Percentiles rank a stretch among this genome's conserved stretches.
Evolutionary conservation across 2,888 invertebrate species (phyloP).

Genomic region (Eurois occulta): DNA sequence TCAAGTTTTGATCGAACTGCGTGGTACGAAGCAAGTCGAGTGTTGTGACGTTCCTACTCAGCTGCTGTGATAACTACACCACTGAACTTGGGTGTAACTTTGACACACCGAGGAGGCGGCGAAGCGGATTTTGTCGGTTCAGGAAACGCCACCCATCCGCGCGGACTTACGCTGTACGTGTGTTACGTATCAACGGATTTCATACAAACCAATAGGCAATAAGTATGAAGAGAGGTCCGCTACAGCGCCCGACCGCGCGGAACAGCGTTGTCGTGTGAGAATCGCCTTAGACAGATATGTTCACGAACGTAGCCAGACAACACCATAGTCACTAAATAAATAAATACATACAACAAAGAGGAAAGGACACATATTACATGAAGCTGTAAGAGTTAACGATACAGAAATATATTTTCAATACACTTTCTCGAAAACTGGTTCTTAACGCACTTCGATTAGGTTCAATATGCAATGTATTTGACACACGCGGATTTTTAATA

Average conservation of each 20-base stretch:
- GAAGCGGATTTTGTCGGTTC: neutral
- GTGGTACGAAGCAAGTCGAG: neutral
- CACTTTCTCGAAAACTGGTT: no score
- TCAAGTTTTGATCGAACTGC: slow-evolving; percentile 33
- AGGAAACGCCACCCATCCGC: neutral
- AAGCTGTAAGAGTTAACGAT: neutral
- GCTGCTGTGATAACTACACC: neutral
- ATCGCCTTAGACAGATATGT: neutral
- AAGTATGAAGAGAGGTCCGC: neutral
- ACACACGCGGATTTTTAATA: no score
- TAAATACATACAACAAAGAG: neutral
- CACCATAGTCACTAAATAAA: neutral
- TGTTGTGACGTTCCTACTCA: neutral
- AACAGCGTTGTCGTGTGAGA: neutral
- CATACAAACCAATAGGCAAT: neutral
- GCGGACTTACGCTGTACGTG: neutral
- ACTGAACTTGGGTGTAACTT: neutral
- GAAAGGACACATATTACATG: neutral
- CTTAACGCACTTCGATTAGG: no score
- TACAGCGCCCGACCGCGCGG: neutral
- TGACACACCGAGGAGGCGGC: neutral
- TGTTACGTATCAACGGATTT: neutral
- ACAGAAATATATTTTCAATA: no score
- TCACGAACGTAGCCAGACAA: neutral
- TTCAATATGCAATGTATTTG: no score